phyloP scores from a whole-genome alignment of 1,140 invertebrate species.

The Parapsyche elsis region DNA sequence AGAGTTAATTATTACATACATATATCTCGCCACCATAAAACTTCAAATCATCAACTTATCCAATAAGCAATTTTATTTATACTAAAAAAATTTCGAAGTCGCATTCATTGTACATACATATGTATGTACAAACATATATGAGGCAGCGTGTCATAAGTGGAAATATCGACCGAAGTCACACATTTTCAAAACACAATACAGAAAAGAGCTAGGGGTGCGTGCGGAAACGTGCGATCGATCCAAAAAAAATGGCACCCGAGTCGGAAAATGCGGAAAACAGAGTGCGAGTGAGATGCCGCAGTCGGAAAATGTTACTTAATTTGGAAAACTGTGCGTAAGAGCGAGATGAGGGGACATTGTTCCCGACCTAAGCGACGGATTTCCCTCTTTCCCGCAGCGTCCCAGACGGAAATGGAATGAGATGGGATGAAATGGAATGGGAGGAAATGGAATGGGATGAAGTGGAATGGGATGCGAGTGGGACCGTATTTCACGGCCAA shows the following conservation, averaged over 20 bases:
- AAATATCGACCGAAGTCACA: no score
- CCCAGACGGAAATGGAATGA: background rate
- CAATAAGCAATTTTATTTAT: no score
- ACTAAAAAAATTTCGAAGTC: no score
- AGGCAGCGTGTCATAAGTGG: no score
- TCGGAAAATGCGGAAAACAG: background rate
- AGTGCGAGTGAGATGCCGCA: no score
- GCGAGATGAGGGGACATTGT: background rate
- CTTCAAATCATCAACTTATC: no score
- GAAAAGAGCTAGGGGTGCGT: background rate
- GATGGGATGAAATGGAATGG: background rate
- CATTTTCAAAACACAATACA: no score
- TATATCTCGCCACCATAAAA: no score
- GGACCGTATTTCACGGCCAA: conserved; percentile 52
- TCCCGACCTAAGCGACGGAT: background rate
- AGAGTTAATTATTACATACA: no score
- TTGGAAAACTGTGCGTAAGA: background rate
- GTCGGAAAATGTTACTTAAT: background rate
- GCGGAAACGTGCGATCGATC: background rate
- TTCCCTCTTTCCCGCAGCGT: background rate
- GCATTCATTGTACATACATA: no score
- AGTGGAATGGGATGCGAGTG: background rate
- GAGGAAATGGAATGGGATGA: background rate
- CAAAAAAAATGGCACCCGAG: background rate
- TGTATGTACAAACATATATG: no score